Percentiles rank a stretch among this genome's conserved stretches.
Evolutionary conservation across 2,888 invertebrate genomes (phyloP).

Genomic region (Apamea sordens): DNA sequence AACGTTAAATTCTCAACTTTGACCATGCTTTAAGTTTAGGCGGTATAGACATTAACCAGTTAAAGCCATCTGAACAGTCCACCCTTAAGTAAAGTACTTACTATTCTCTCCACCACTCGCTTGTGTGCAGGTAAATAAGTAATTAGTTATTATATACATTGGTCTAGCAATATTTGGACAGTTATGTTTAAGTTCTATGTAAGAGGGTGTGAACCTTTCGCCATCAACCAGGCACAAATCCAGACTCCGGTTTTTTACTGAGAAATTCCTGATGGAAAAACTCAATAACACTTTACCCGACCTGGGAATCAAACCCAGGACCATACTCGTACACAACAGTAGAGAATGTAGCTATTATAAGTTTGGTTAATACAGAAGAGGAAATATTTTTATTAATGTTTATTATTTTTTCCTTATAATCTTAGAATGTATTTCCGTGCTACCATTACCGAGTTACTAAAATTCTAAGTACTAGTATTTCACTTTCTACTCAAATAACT

Average conservation of each 20-base stretch:
- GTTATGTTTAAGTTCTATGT: no score
- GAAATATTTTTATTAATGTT: not conserved
- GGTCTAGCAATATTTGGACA: not conserved
- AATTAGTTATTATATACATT: slow-evolving; percentile 57
- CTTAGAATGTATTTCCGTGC: not conserved
- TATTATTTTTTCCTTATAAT: not conserved
- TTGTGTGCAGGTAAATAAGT: slow-evolving; percentile 85
- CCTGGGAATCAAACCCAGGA: not conserved
- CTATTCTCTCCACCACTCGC: slow-evolving; percentile 88
- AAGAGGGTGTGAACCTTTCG: not conserved
- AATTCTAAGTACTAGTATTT: no score
- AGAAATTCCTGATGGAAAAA: not conserved
- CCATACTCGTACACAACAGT: not conserved
- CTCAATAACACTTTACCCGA: not conserved
- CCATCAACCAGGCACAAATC: not conserved
- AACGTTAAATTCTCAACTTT: slow-evolving; percentile 19
- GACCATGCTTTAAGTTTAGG: slow-evolving; percentile 40
- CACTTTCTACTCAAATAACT: not conserved
- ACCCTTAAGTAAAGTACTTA: slow-evolving; percentile 79
- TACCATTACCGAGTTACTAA: not conserved
- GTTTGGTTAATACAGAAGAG: not conserved
- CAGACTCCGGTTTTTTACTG: rapidly evolving
- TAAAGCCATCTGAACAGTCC: slow-evolving; percentile 66
- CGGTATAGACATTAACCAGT: slow-evolving; percentile 54
- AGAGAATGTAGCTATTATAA: not conserved